A percentile compares a stretch with the other conserved stretches of the same genome.
These are phyloP conservation scores for Scrobipalpa costella DNA, from an alignment of 2,888 invertebrate species.

Conservation along the genomic window DNA sequence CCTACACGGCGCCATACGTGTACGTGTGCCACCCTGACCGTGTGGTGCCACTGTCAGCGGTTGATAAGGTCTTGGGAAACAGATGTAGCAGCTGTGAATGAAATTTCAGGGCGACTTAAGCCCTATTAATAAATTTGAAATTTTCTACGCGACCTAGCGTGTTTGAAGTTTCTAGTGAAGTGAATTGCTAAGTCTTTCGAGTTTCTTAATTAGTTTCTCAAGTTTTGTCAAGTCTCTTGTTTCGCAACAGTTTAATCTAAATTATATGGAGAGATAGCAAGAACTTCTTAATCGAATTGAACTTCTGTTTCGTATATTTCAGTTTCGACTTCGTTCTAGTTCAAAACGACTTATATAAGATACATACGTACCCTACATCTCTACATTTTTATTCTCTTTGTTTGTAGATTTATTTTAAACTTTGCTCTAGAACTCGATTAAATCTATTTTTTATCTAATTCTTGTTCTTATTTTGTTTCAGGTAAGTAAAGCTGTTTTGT, in stretches of 20 bases:
- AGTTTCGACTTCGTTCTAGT: neutral
- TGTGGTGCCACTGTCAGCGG: constrained; percentile 43
- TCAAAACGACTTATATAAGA: neutral
- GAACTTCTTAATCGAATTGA: neutral
- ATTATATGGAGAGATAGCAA: neutral
- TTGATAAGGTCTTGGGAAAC: constrained; percentile 5
- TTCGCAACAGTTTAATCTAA: neutral
- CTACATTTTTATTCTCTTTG: neutral
- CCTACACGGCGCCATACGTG: constrained; percentile 64
- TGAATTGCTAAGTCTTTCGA: neutral
- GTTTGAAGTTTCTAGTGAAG: neutral
- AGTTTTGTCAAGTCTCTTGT: neutral
- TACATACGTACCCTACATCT: neutral
- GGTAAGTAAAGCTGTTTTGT: too few relatives aligned
- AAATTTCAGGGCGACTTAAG: too few relatives aligned
- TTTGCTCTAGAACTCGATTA: too few relatives aligned
- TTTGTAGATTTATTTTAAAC: neutral
- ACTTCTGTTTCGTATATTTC: neutral
- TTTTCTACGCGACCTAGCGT: neutral
- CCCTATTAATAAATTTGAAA: neutral
- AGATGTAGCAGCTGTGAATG: neutral
- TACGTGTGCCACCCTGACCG: constrained; percentile 33
- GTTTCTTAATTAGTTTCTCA: constrained; percentile 1
- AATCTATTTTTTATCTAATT: too few relatives aligned
- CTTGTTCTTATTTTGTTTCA: too few relatives aligned